Base-by-base conservation (phyloP, 2,888 invertebrate genomes). In the Lycophotia porphyrea region DNA sequence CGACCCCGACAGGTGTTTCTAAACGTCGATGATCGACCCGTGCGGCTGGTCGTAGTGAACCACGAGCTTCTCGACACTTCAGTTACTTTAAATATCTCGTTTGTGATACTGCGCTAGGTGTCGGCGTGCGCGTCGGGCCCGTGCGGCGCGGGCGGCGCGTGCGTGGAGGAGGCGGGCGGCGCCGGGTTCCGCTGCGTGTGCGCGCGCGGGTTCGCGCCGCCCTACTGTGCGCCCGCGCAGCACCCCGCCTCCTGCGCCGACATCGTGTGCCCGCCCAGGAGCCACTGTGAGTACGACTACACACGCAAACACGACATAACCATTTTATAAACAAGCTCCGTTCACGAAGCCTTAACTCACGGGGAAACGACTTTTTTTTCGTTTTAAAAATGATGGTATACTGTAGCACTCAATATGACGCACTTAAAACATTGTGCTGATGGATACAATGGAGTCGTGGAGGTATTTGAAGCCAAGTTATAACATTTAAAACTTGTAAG, bases 101-200 rank as follows among this genome's bases (percentile, higher is more conserved):
- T 24, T 49, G 47, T 24, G 47, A 9, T 8, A 49, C 2, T 8
- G 1, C 27, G 78, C 87, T n/a, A 95, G 94, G 92, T 94, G 93
- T 94, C 98, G 2, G 98, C 98, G 13, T 98, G 98, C 89, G 94
- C 96, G 88, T 97, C 97, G 60, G 97, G 97, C 71, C 97, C 98
- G 75, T 99, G 99, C 94, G 97, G 97, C 85, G 98, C 98, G 94
- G 97, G 97, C 78, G 99, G 98, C 66, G 97, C 95, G 47, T 99
- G 99, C 92, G 95, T 96, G 71, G 97, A 98, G 91, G 95, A 95
- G 92, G 88, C 89, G 80, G 93, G 91, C 82, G 95, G 93, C 79
- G 89, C 91, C 21, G 95, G 93, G 39, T 95, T 95, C 94, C 95
- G 97, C 80, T 99, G 99, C 94, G 97, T 98, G 91, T 99, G 99